Evolutionary conservation across 2,888 invertebrate genomes (phyloP), one percentile per base, ranked within the genome.

Genomic region (Macropis europaea): DNA sequence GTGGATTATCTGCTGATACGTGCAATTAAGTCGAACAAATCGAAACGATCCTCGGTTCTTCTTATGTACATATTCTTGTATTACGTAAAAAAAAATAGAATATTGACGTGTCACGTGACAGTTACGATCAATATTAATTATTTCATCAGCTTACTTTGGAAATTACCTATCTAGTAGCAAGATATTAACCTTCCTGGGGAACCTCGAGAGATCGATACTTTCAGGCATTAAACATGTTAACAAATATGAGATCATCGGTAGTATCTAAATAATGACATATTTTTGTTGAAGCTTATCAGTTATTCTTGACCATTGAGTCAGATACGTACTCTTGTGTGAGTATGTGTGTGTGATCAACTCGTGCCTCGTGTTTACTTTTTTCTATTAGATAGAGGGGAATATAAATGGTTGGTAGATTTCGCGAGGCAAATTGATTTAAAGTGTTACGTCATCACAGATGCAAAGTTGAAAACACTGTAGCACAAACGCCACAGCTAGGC

Each of bases 241-340:
- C 38, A 32, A 64, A 17, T 13, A 62, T 69, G 72, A 78, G 68
- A 56, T 79, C 71, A 75, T 72, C 64, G 36, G 43, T 47, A 36
- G 28, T 56, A 32, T 67, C 52, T 61, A 63, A 66, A 57, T 30
- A 53, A 48, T 24, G 42, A 45, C 17, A 60, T 61, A 64, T 67
- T 75, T 71, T 54, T 32, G 28, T 26, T 22, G 19, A 50, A 48
- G 15, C 53, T 54, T 70, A 61, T 71, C 60, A 43, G 22, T 13
- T 50, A 54, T 61, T 54, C 17, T 45, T 67, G 2, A 34, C 36
- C 50, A 40, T 57, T 36, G n/a, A 38, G 28, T 66, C 66, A 47
- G 26, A 52, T 17, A 13, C 11, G 15, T 19, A 7, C 43, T 19
- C 1, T 11, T 30, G 7, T 5, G 4, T 11, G n/a, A n/a, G n/a